Evolutionary conservation across 2,888 invertebrate species (phyloP), one percentile per base, ranked within the genome.

Genomic region (Poecilobothrus nobilitatus): DNA sequence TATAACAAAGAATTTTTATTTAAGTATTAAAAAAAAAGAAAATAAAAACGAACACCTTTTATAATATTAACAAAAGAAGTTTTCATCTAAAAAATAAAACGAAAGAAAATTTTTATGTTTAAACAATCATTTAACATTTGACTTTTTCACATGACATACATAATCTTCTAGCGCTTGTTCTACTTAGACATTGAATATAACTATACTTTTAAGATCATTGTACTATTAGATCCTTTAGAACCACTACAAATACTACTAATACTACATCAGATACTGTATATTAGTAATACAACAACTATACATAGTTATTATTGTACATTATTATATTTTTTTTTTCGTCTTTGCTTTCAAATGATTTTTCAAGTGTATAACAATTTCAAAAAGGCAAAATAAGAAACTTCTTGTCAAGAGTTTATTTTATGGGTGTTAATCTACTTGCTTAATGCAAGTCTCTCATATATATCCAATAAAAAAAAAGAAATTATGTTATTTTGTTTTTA

Each of bases 351-450:
- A 10, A 12, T 53, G 6, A 18, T 53, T 53, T 53, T 53, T 6
- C 53, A 53, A 8, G 8, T 37, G 18, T 53, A 53, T 18, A 18
- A 53, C 18, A 53, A 15, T 53, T 53, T 53, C 18, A 2, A 18
- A 53, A 18, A 53, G 5, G 5, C 2, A 27, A 27, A 27, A 27
- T 27, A n/a, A 12, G 18, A n/a, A 53, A 53, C 2, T 18, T 18
- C 53, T 41, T 53, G 53, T 53, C n/a, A 53, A 53, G 53, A 53
- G 53, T 53, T 53, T 53, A 18, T 53, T 18, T 53, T 53, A 53
- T 53, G 53, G n/a, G n/a, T 53, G 53, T 53, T 53, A 18, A 53
- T 53, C 37, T 37, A 37, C 37, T 37, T 37, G 37, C 10, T 37
- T 10, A 10, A 37, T 37, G 37, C 37, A 27, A 27, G 27, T 27